Evolutionary conservation across 2,113 vertebrate species (phyloP).

Genomic region (Notothenia rossii): DNA sequence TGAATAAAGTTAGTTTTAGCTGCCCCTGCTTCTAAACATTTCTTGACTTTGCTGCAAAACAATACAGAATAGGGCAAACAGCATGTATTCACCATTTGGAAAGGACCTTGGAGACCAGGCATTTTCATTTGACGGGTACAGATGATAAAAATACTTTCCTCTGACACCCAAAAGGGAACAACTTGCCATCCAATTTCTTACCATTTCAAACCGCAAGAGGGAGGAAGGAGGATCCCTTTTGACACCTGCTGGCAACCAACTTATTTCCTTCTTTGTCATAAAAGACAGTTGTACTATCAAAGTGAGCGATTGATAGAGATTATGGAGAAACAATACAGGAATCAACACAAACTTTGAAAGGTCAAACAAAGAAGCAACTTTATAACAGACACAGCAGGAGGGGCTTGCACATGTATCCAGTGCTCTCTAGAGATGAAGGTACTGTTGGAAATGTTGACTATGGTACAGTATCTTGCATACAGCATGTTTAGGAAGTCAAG

Average conservation of each 20-base stretch:
- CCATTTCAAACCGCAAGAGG: conserved; percentile 34
- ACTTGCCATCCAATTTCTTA: conserved; percentile 52
- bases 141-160: conserved; percentile 57
- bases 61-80: conserved; percentile 21
- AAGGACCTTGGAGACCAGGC: conserved; percentile 48
- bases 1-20: background rate
- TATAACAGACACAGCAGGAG: conserved; percentile 1
- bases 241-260: conserved; percentile 49
- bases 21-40: conserved; percentile 1
- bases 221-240: conserved; percentile 39
- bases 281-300: conserved; percentile 20
- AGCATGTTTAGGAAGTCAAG: too few species aligned
- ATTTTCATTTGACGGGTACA: conserved; percentile 58
- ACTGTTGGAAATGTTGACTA: background rate
- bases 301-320: conserved; percentile 32
- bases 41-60: conserved; percentile 37
- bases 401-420: background rate
- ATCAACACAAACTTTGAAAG: conserved; percentile 14
- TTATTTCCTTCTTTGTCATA: conserved; percentile 56
- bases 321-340: background rate
- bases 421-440: background rate
- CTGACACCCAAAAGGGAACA: conserved; percentile 48
- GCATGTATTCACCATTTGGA: conserved; percentile 29
- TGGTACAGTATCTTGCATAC: background rate
- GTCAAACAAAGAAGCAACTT: conserved; percentile 7